A percentile compares a stretch with the other conserved stretches of the same genome.
These are phyloP conservation scores for Macrobrachium rosenbergii DNA, from an alignment of 1,140 invertebrate species.

Conservation along the genomic window DNA sequence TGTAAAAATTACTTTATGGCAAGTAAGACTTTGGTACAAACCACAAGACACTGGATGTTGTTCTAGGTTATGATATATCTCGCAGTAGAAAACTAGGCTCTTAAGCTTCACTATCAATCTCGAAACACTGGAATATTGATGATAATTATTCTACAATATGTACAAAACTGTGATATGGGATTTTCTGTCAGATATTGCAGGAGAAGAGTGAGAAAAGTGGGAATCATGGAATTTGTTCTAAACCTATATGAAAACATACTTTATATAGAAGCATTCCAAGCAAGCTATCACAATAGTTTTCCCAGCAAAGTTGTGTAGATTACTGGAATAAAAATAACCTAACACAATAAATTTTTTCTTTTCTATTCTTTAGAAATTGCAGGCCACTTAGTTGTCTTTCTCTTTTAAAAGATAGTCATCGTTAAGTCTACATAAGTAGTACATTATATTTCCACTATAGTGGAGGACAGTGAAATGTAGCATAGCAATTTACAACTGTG, in stretches of 20 bases:
- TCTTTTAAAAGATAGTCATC: no score
- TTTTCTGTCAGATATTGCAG: conserved; percentile 1
- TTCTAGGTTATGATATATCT: no score
- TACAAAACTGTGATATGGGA: not conserved
- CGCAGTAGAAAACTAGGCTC: no score
- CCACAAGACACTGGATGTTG: no score
- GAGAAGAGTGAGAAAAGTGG: not conserved
- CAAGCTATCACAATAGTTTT: conserved; percentile 43
- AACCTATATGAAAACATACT: not conserved
- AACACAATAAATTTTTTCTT: conserved; percentile 7
- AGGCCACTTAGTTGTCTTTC: not conserved
- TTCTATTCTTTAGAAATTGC: not conserved
- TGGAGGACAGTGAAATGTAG: no score
- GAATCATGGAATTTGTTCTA: not conserved
- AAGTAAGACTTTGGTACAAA: no score
- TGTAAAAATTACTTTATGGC: no score
- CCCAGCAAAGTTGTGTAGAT: conserved; percentile 23
- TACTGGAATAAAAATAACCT: conserved; percentile 12
- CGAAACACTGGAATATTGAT: no score
- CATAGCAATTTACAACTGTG: no score
- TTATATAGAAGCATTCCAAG: conserved; percentile 32
- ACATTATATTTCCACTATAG: no score
- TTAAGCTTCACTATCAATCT: no score
- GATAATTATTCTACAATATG: not conserved
- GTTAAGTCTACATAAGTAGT: no score